These are phyloP conservation scores for Columba livia DNA, from an alignment of 2,113 vertebrate genomes.

Conservation along the genomic window DNA sequence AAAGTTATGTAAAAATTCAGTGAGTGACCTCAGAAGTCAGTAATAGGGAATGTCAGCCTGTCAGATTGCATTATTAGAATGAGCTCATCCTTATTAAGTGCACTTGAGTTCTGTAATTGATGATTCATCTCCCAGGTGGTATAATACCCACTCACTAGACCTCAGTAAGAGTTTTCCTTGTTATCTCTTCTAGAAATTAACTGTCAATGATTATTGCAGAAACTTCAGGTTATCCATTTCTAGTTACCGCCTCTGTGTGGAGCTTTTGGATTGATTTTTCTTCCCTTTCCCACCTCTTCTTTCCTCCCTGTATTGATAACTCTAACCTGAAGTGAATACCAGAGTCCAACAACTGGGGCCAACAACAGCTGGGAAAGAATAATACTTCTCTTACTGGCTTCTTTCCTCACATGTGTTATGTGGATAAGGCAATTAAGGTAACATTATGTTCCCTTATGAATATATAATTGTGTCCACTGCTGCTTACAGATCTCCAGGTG, in stretches of 20 bases:
- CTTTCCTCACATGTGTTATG: not conserved
- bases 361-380: not conserved
- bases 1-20: not conserved
- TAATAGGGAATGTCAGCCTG: constrained; percentile 8
- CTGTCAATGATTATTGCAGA: not conserved
- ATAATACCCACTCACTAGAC: not conserved
- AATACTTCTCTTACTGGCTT: not conserved
- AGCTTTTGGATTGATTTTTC: constrained; percentile 47
- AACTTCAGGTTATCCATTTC: constrained; percentile 3
- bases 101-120: constrained; percentile 6
- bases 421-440: not conserved
- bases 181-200: not conserved
- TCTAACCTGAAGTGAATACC: not conserved
- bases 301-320: not conserved
- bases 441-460: not conserved
- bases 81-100: not conserved
- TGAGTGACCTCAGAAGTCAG: constrained; percentile 8
- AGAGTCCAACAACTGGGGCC: not conserved
- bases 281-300: not conserved
- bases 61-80: constrained; percentile 18
- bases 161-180: not conserved
- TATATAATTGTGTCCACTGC: not conserved
- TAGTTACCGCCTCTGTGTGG: constrained; percentile 49
- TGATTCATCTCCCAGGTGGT: constrained; percentile 7
- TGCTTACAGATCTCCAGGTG: not conserved